These are phyloP conservation scores for Pandion haliaetus DNA, from an alignment of 2,113 vertebrate genomes.

Conservation along the genomic window DNA sequence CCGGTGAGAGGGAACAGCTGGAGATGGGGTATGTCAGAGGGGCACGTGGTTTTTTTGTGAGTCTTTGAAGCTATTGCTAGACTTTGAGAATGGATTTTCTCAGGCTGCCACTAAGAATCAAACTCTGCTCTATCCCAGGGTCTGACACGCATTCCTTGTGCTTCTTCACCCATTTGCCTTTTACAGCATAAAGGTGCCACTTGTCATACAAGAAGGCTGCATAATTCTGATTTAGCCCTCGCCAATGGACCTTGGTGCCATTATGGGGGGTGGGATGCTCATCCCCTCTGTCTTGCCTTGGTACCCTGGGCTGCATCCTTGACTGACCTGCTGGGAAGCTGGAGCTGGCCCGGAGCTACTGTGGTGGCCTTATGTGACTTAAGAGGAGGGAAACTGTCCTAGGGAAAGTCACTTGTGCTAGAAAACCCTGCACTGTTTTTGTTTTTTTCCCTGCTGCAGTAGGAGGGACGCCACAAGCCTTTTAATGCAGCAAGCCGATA, in stretches of 20 bases:
- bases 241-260: accelerated
- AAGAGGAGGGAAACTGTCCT: not conserved
- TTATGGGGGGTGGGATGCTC: not conserved
- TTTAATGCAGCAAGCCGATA: not conserved
- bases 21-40: not conserved
- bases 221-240: not conserved
- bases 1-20: not conserved
- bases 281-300: not conserved
- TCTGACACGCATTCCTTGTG: accelerated
- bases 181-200: not conserved
- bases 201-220: not conserved
- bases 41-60: not conserved
- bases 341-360: not conserved
- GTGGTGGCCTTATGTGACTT: not conserved
- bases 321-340: not conserved
- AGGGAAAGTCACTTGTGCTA: not conserved
- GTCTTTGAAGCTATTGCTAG: not conserved
- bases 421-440: not conserved
- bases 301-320: not conserved
- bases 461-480: not conserved
- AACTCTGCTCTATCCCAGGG: not conserved
- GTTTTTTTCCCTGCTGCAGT: not conserved
- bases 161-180: not conserved
- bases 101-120: not conserved
- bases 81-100: not conserved